phyloP scores from a whole-genome alignment of 2,797 vertebrate species.

The Linurgus olivaceus region DNA sequence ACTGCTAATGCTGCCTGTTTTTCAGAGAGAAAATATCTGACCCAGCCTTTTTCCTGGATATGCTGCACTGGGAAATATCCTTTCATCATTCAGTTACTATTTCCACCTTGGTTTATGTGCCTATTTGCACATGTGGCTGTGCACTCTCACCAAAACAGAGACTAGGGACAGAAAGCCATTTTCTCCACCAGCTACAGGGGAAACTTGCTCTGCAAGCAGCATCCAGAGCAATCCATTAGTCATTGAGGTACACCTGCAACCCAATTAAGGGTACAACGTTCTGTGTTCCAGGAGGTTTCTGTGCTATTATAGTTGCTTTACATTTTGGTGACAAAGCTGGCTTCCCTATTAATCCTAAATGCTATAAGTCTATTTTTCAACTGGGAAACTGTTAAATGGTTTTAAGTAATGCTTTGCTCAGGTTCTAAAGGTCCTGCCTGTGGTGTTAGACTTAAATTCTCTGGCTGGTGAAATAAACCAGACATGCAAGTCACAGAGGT shows the following conservation, averaged over 20 bases:
- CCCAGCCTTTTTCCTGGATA: neutral
- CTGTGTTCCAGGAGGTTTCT: neutral
- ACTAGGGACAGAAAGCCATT: neutral
- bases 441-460: neutral
- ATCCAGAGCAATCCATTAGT: neutral
- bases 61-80: fast-evolving
- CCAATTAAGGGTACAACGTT: neutral
- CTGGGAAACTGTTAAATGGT: neutral
- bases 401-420: neutral
- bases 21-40: neutral
- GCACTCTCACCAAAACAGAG: neutral
- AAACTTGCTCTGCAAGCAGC: neutral
- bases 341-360: neutral
- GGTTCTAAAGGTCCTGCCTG: neutral
- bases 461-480: neutral
- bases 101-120: neutral
- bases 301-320: neutral
- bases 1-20: fast-evolving
- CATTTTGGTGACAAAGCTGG: neutral
- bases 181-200: neutral
- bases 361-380: neutral
- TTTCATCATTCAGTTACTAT: neutral
- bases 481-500: neutral
- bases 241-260: neutral
- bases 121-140: neutral